phyloP scores from a whole-genome alignment of 2,113 vertebrate species.

The Petrocephalus zakoni region DNA sequence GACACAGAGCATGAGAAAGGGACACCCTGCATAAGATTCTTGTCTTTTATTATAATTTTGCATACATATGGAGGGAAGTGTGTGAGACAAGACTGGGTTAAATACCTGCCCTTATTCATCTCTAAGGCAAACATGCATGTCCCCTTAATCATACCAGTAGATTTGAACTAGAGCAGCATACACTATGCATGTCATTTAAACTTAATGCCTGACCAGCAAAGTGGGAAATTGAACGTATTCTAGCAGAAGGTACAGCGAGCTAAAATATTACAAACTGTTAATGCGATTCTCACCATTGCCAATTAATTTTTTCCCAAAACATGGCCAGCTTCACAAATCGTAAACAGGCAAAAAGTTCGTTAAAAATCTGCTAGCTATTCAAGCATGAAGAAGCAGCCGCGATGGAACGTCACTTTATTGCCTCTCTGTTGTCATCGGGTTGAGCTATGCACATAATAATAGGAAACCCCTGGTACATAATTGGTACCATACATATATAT shows the following conservation, averaged over 20 bases:
- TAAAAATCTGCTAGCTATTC: background rate
- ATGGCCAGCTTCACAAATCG: background rate
- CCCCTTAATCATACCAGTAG: background rate
- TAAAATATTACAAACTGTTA: background rate
- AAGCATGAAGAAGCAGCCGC: background rate
- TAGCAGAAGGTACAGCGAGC: background rate
- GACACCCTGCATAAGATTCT: background rate
- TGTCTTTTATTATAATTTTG: background rate
- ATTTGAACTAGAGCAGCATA: background rate
- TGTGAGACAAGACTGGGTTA: background rate
- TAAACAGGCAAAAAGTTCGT: background rate
- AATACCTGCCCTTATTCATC: background rate
- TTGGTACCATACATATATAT: background rate
- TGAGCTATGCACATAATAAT: background rate
- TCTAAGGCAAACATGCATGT: background rate
- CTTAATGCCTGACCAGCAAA: background rate
- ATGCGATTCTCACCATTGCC: background rate
- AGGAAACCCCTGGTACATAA: background rate
- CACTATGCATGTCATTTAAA: background rate
- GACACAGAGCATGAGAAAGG: background rate
- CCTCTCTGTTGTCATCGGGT: background rate
- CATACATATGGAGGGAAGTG: background rate
- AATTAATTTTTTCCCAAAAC: background rate
- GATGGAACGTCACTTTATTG: background rate
- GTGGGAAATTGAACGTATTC: background rate